A percentile compares a stretch with the other conserved stretches of the same genome.
Evolutionary conservation across 2,113 vertebrate genomes (phyloP).

Genomic region (Callipepla squamata): DNA sequence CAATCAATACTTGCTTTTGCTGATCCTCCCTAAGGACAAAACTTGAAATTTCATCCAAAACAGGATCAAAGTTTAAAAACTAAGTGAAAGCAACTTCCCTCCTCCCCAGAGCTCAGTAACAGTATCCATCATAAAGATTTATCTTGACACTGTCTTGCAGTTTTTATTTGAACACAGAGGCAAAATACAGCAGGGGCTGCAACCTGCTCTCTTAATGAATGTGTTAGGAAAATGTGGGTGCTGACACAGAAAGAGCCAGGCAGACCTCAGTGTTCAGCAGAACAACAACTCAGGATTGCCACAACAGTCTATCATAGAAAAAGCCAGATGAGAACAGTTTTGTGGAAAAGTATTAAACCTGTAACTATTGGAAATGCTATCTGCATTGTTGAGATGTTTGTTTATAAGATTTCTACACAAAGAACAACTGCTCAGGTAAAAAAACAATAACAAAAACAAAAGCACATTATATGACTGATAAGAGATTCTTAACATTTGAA

Average conservation of each 20-base stretch:
- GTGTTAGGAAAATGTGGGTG: background rate
- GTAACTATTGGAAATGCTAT: background rate
- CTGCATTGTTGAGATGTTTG: background rate
- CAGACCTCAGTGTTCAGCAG: background rate
- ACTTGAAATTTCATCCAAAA: background rate
- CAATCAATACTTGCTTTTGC: constrained; percentile 42
- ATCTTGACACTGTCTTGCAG: background rate
- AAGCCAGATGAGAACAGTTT: background rate
- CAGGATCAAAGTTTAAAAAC: background rate
- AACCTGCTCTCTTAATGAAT: background rate
- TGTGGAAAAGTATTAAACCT: background rate
- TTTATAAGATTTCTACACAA: background rate
- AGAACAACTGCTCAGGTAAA: background rate
- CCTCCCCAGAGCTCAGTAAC: background rate
- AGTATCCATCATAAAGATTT: background rate
- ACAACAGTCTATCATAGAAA: background rate
- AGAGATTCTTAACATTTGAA: background rate
- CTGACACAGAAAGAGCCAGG: background rate
- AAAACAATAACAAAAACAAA: background rate
- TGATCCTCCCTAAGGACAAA: background rate
- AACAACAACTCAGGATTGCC: background rate
- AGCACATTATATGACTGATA: background rate
- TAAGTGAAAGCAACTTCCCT: background rate
- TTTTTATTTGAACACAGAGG: background rate
- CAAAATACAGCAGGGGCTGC: background rate